Base-by-base conservation (phyloP, 2,888 invertebrate genomes). In the Deilephila porcellus region DNA sequence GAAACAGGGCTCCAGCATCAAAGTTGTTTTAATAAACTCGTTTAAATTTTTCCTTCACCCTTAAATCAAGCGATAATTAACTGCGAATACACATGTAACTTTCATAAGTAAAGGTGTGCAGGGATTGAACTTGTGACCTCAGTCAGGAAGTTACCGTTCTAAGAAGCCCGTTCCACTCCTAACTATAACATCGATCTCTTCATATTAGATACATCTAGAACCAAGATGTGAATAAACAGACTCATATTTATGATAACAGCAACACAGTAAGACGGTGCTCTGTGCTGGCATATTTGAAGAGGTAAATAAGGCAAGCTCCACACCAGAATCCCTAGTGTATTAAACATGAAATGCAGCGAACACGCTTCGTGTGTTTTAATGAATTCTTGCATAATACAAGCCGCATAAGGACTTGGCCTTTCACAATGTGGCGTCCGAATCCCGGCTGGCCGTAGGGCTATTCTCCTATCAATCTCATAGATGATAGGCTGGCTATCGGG, bases 401-500 rank as follows among this genome's bases (percentile, higher is more conserved):
- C 83, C 82, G 81, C 80, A 82, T 80, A 81, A 86, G 81, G 83
- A 82, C 80, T 80, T 80, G 81, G 85, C 85, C 86, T 88, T 90
- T 88, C 88, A 88, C 86, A 89, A 88, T 84, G 82, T 82, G 73
- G 80, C 85, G 85, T 85, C 56, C 91, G 83, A 92, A 91, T 88
- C 90, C 85, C 86, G 83, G 83, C 85, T 90, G 88, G 93, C 94
- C 94, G 89, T 85, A 85, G 93, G 93, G 91, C 88, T 90, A 90
- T 92, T 92, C 92, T 90, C 93, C 94, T 94, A 94, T 94, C 94
- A 94, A 94, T 94, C 94, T 93, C 86, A 80, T 81, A 91, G 94
- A 94, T 94, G 94, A 94, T 94, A 94, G 93, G 83, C 86, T 85
- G 60, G 86, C 90, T 93, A 93, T 93, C 93, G 88, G 86, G 88